Base-by-base conservation (phyloP, 2,888 invertebrate genomes). In the Drosophila crucigera region DNA sequence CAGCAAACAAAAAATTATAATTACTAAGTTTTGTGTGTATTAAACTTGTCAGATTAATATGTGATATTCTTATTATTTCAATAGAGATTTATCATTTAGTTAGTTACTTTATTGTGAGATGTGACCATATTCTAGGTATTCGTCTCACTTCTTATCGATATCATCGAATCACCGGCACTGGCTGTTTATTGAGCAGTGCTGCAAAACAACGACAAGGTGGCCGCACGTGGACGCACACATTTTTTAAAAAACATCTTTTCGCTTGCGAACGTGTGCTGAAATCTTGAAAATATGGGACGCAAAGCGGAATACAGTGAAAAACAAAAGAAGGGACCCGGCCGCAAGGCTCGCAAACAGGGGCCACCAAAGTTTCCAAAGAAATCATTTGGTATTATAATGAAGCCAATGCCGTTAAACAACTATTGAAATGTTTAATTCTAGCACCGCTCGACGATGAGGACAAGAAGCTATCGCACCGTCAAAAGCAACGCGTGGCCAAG, bases 311-410 rank as follows among this genome's bases (percentile, higher is more conserved):
- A 96, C 92, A 95, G 95, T 82, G 96, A 97, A 85, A 95, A 95
- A 81, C 95, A 95, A 3, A 97, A 97, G 91, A 96, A 96, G 87
- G 98, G 98, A 0, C 97, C 97, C 11, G 98, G 98, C 0, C 95
- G 96, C 78, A 98, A 98, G 93, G 94, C 97, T 0, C 96, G 96
- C 82, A 98, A 98, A 91, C 98, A 98, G 91, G 95, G 95, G 52
- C 96, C 97, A 84, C 98, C 98, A 2, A 94, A 94, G 56, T 93
- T 91, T 70, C 77, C 82, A 3, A 92, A 93, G 63, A 87, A 91
- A 71, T 76, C 92, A 0, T 92, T 93, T 50, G 93, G 93, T 93
- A 85, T 89, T 87, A 66, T 47, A 35, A 2, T 14, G 1, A 22
- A 14, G 28, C 1, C 33, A 9, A 30, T 31, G 5, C 35, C 14